Evolutionary conservation across 92 coral and sea anemone genomes (phyloP).

Genomic region (Epizoanthus fatuus): DNA sequence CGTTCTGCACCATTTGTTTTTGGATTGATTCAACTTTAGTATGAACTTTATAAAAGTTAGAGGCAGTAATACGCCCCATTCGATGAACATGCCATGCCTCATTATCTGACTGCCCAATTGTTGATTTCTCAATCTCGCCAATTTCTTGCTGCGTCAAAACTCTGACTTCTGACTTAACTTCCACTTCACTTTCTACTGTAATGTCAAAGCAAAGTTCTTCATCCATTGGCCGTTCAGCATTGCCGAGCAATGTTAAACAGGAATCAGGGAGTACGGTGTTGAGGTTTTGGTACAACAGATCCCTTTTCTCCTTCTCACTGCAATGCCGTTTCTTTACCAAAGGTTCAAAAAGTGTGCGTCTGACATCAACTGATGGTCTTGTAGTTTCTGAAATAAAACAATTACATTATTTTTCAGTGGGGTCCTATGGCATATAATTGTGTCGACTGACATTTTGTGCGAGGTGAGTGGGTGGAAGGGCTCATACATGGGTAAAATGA

Average conservation of each 20-base stretch:
- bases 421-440: too few relatives aligned
- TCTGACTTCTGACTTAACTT: slow-evolving; percentile 14
- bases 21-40: neutral
- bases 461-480: too few relatives aligned
- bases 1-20: neutral
- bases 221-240: too few relatives aligned
- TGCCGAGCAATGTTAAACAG: neutral
- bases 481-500: too few relatives aligned
- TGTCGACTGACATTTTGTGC: too few relatives aligned
- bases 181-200: too few relatives aligned
- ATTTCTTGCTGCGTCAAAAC: neutral
- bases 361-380: slow-evolving; percentile 12
- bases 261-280: slow-evolving; percentile 12
- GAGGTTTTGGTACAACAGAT: neutral
- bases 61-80: neutral
- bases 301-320: slow-evolving; percentile 3
- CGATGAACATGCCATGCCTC: slow-evolving; percentile 1
- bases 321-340: neutral
- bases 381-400: too few relatives aligned
- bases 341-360: slow-evolving; percentile 9
- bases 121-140: neutral
- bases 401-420: too few relatives aligned
- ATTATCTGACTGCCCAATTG: slow-evolving; percentile 27
- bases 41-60: too few relatives aligned
- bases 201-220: too few relatives aligned